Conservation (phyloP, 2,797 vertebrate genomes). For the Channa striata region DNA sequence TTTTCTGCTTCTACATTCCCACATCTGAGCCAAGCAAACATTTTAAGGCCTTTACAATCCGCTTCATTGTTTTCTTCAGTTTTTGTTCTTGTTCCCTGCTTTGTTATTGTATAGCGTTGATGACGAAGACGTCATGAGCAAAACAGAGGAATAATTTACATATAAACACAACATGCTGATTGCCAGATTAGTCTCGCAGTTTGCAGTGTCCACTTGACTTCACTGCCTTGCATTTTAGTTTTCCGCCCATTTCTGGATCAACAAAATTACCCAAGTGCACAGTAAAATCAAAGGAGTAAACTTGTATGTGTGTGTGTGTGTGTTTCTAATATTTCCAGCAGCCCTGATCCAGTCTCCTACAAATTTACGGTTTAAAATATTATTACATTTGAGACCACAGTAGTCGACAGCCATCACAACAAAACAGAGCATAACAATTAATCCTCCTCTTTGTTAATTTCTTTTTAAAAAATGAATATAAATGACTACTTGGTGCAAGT, state of each 20-base stretch:
- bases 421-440: too few species aligned
- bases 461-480: not conserved
- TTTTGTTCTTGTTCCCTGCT: constrained; percentile 14
- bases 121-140: constrained; percentile 4
- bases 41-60: constrained; percentile 32
- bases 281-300: constrained; percentile 51
- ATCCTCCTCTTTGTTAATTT: too few species aligned
- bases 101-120: constrained; percentile 7
- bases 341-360: too few species aligned
- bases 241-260: constrained; percentile 61
- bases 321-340: constrained; percentile 46
- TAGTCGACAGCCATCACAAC: too few species aligned
- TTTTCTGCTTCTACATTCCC: constrained; percentile 48
- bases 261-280: constrained; percentile 56
- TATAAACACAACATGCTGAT: constrained; percentile 36
- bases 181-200: constrained; percentile 48
- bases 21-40: constrained; percentile 32
- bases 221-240: constrained; percentile 69
- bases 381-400: too few species aligned
- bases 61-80: constrained; percentile 1
- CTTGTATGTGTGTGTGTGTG: constrained; percentile 13
- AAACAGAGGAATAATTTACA: constrained; percentile 30
- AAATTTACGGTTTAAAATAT: too few species aligned
- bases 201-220: constrained; percentile 71
- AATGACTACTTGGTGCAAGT: constrained; percentile 1